Evolutionary conservation across 2,113 vertebrate species (phyloP).

Genomic region (Albula glossodonta): DNA sequence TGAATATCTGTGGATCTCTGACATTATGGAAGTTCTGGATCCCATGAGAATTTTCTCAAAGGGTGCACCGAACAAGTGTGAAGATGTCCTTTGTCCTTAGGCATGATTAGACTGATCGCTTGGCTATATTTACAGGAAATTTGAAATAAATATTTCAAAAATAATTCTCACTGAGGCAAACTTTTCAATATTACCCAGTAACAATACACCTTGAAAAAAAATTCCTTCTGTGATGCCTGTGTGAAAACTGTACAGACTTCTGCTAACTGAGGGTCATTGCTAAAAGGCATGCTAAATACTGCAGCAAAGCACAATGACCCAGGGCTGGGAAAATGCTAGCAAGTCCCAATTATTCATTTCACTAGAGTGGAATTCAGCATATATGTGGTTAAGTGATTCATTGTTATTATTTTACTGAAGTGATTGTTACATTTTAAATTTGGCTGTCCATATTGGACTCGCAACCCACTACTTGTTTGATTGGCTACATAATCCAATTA

Average conservation of each 20-base stretch:
- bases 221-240: slow-evolving; percentile 22
- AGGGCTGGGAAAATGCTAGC: slow-evolving; percentile 16
- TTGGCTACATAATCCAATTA: too few relatives aligned
- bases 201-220: slow-evolving; percentile 64
- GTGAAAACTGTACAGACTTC: slow-evolving; percentile 29
- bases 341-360: slow-evolving; percentile 26
- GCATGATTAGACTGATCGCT: not conserved
- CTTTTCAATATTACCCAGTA: slow-evolving; percentile 71
- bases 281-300: slow-evolving; percentile 25
- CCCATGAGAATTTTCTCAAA: not conserved
- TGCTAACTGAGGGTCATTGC: slow-evolving; percentile 40
- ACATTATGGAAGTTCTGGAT: too few relatives aligned
- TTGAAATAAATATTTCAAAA: too few relatives aligned
- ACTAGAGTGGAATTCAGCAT: slow-evolving; percentile 13
- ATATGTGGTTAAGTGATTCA: not conserved
- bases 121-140: not conserved
- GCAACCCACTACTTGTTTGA: too few relatives aligned
- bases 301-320: not conserved
- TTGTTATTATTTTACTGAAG: not conserved
- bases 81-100: not conserved
- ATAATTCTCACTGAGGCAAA: slow-evolving; percentile 52
- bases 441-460: not conserved
- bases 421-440: too few relatives aligned
- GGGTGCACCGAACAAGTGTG: not conserved
- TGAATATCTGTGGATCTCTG: too few relatives aligned